Evolutionary conservation across 2,888 invertebrate genomes (phyloP).

Genomic region (Sarcophaga variegata): DNA sequence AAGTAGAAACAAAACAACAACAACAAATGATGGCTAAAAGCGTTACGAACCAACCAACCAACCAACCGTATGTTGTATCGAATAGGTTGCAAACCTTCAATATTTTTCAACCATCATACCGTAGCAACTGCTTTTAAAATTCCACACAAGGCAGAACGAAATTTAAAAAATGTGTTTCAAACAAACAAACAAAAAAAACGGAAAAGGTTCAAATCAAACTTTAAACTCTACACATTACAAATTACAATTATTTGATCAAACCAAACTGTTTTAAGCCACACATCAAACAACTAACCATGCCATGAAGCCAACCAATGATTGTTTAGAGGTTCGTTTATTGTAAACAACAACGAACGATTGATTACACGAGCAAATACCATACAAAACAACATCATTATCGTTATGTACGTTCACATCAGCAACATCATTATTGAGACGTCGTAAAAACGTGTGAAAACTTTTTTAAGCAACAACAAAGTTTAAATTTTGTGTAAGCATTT

Average conservation of each 20-base stretch:
- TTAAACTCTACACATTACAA: background rate
- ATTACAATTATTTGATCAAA: background rate
- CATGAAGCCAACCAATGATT: background rate
- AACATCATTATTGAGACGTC: background rate
- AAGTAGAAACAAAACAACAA: background rate
- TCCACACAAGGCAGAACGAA: background rate
- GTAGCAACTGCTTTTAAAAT: background rate
- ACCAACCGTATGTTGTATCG: conserved; percentile 3
- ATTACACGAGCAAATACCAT: too few relatives aligned
- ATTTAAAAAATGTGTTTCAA: background rate
- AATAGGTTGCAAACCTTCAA: background rate
- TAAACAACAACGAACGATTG: background rate
- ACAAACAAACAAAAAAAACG: background rate
- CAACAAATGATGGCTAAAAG: conserved; percentile 24
- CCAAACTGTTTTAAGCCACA: background rate
- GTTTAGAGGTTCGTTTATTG: background rate
- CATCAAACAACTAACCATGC: background rate
- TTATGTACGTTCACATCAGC: background rate
- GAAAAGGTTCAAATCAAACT: background rate
- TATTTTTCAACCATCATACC: background rate
- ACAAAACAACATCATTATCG: background rate
- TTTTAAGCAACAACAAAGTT: background rate
- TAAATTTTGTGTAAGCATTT: background rate
- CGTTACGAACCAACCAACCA: conserved; percentile 50
- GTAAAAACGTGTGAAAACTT: background rate